Evolutionary conservation across 2,797 vertebrate species (phyloP).

Genomic region (Pseudomugil gertrudae): DNA sequence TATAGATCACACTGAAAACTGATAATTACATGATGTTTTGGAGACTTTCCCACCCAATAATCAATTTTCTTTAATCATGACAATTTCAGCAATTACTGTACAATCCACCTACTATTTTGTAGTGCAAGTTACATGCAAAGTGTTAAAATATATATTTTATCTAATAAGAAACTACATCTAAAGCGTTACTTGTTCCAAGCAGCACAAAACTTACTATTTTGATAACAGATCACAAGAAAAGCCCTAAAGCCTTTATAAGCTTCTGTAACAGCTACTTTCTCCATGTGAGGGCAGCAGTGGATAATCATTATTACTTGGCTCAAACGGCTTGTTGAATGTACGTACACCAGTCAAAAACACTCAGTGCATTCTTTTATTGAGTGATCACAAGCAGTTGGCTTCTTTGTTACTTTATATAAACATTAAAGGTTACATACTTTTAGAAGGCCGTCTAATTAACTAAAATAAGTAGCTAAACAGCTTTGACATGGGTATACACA

Average conservation of each 20-base stretch:
- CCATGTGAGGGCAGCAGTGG: constrained; percentile 61
- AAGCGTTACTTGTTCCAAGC: not conserved
- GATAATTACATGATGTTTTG: not conserved
- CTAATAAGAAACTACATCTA: not conserved
- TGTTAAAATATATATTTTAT: not conserved
- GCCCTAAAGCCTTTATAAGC: not conserved
- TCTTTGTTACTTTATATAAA: not conserved
- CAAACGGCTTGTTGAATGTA: not conserved
- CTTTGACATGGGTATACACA: not conserved
- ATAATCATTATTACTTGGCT: constrained; percentile 7
- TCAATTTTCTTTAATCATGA: not conserved
- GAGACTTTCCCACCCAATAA: not conserved
- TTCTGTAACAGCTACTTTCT: not conserved
- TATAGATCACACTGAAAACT: too few relatives aligned
- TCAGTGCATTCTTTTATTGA: not conserved
- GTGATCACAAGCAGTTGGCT: not conserved
- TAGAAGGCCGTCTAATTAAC: not conserved
- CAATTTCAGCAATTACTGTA: not conserved
- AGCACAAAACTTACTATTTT: not conserved
- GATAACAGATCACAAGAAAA: not conserved
- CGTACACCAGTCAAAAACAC: not conserved
- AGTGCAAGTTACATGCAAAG: not conserved
- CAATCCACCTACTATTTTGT: not conserved
- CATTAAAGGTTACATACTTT: not conserved
- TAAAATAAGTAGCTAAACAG: not conserved